phyloP scores from a whole-genome alignment of 2,797 vertebrate genomes.

The Spheniscus humboldti region DNA sequence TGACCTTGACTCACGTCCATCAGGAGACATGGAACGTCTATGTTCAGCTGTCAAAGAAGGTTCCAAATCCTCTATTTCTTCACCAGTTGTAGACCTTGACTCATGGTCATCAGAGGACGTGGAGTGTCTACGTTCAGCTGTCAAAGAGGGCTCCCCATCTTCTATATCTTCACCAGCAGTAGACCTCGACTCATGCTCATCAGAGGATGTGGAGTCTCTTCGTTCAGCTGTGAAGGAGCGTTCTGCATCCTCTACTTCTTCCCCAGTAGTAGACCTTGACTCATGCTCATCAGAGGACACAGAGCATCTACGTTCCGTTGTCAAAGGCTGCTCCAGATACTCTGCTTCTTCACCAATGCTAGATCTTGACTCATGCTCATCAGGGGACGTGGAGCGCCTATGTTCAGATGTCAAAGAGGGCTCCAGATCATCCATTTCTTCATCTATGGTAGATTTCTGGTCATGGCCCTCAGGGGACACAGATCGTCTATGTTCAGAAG shows the following conservation, averaged over 20 bases:
- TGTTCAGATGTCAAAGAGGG: conserved; percentile 2
- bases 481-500: conserved; percentile 7
- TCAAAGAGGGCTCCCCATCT: conserved; percentile 62
- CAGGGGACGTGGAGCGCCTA: conserved; percentile 11
- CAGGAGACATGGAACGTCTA: background rate
- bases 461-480: conserved; percentile 38
- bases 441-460: conserved; percentile 25
- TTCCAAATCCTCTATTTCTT: conserved; percentile 42
- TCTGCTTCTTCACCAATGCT: conserved; percentile 44
- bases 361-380: conserved; percentile 56
- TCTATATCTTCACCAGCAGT: conserved; percentile 38
- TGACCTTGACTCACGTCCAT: conserved; percentile 50
- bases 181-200: conserved; percentile 31
- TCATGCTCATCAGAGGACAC: conserved; percentile 51
- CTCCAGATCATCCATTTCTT: conserved; percentile 42
- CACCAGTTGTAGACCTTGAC: conserved; percentile 36
- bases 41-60: background rate
- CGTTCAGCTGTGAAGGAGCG: background rate
- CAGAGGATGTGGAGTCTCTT: conserved; percentile 45
- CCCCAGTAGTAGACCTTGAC: conserved; percentile 40
- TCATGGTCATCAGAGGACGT: conserved; percentile 66
- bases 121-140: conserved; percentile 70
- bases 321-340: conserved; percentile 13
- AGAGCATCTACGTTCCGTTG: background rate
- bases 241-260: conserved; percentile 47